Evolutionary conservation across 2,113 vertebrate genomes (phyloP), one percentile per base, ranked within the genome.

Genomic region (Gallinago paraguaiae): DNA sequence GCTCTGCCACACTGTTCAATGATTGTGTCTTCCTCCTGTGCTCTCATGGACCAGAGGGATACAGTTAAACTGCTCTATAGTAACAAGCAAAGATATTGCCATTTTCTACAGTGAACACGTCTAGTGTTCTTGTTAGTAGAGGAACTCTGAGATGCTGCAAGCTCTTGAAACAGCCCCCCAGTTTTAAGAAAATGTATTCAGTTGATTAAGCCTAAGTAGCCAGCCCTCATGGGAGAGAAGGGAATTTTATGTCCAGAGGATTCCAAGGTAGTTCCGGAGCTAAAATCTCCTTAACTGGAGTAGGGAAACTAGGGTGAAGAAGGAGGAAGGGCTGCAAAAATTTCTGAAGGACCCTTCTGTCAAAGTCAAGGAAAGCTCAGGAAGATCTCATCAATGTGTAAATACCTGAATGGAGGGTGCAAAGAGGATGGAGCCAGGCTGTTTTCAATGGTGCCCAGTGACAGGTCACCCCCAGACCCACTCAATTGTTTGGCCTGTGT

Each of bases 381-480:
- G 14, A 28, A 14, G 5, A 30, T 53, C 13, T 51, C 48, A 24
- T 37, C 1, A 2, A 4, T 45, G n/a, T 59, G 5, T 46, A 72
- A 56, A 18, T 64, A 43, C 10, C 30, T 28, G 25, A 64, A 71
- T 12, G 12, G 24, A 64, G 48, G 6, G 7, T 27, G 24, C 28
- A 30, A 33, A 63, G 31, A 57, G 37, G 30, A 17, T 2, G 6
- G 27, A 71, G 13, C 27, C 35, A 30, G 39, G 56, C 17, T 78
- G 14, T n/a, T 69, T 31, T 37, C 27, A 12, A 54, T 65, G 17
- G 1, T 87, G 31, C 15, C 46, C 37, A 9, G 53, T 50, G 51
- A 31, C 1, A 1, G 35, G 37, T 28, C 57, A 57, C 7, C 12
- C 15, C 13, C 2, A 1, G 43, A 20, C 18, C 22, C 20, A 18